These are phyloP conservation scores for Nicator chloris DNA, from an alignment of 2,113 vertebrate species.

Conservation along the genomic window DNA sequence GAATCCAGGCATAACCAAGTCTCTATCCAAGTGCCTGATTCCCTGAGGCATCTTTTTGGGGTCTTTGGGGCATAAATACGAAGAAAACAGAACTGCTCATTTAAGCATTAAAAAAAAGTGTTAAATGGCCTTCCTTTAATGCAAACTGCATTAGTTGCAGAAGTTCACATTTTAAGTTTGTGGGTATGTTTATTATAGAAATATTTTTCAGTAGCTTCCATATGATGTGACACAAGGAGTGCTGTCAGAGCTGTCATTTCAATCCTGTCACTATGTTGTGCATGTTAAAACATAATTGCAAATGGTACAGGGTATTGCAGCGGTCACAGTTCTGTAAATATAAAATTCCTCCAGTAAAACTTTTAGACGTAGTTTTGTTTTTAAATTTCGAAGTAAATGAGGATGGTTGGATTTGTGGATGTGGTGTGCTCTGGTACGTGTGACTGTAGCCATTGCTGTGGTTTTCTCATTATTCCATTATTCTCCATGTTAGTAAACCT, in stretches of 20 bases:
- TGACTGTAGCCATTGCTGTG: background rate
- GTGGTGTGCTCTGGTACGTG: rapidly evolving
- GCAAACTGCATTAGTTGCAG: conserved; percentile 45
- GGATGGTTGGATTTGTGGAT: background rate
- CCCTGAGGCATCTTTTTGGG: conserved; percentile 40
- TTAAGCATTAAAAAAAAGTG: conserved; percentile 7
- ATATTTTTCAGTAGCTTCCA: conserved; percentile 58
- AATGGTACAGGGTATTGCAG: conserved; percentile 1
- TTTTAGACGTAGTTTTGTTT: background rate
- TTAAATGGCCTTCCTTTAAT: conserved; percentile 42
- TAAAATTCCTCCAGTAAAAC: background rate
- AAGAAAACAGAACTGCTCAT: conserved; percentile 55
- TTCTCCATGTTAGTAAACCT: background rate
- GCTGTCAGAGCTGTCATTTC: conserved; percentile 62
- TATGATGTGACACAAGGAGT: conserved; percentile 64
- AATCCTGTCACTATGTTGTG: conserved; percentile 14
- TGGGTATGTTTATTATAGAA: conserved; percentile 60
- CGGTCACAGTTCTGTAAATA: background rate
- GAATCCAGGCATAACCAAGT: conserved; percentile 1
- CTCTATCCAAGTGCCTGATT: background rate
- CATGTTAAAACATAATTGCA: conserved; percentile 47
- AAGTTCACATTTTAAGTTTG: conserved; percentile 54
- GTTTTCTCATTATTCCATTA: background rate
- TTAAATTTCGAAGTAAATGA: background rate
- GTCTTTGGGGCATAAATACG: background rate